Evolutionary conservation across 2,113 vertebrate genomes (phyloP).

Genomic region (Oreocharis arfaki): DNA sequence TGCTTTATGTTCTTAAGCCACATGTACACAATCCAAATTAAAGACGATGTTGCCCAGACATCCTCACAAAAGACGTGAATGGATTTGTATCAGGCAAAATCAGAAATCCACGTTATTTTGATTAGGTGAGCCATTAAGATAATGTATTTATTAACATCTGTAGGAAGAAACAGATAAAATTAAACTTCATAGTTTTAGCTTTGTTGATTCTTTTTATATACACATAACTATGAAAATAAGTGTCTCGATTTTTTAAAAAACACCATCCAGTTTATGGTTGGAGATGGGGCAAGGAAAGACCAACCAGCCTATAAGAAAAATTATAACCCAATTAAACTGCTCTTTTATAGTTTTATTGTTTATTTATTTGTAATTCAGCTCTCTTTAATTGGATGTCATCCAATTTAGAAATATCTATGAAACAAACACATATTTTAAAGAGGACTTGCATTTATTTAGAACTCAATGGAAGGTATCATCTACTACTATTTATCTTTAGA

Average conservation of each 20-base stretch:
- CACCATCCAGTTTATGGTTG: not conserved
- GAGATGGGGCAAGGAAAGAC: not conserved
- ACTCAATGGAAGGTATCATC: not conserved
- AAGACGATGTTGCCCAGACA: not conserved
- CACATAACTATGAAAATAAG: not conserved
- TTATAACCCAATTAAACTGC: conserved; percentile 3
- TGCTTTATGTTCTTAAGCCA: not conserved
- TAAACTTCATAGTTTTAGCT: not conserved
- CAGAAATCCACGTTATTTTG: not conserved
- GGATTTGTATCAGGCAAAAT: not conserved
- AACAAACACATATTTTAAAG: not conserved
- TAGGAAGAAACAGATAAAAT: not conserved
- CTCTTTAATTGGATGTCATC: not conserved
- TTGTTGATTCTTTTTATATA: not conserved
- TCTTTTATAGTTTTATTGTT: not conserved
- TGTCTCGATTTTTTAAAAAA: not conserved
- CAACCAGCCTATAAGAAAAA: not conserved
- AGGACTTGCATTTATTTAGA: not conserved
- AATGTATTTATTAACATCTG: not conserved
- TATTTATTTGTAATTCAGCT: conserved; percentile 9
- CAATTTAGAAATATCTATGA: not conserved
- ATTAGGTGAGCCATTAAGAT: not conserved
- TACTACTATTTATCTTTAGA: not conserved
- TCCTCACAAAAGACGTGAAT: not conserved
- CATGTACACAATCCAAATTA: not conserved